These are phyloP conservation scores for Cabera pusaria DNA, from an alignment of 2,888 invertebrate species.

Conservation along the genomic window DNA sequence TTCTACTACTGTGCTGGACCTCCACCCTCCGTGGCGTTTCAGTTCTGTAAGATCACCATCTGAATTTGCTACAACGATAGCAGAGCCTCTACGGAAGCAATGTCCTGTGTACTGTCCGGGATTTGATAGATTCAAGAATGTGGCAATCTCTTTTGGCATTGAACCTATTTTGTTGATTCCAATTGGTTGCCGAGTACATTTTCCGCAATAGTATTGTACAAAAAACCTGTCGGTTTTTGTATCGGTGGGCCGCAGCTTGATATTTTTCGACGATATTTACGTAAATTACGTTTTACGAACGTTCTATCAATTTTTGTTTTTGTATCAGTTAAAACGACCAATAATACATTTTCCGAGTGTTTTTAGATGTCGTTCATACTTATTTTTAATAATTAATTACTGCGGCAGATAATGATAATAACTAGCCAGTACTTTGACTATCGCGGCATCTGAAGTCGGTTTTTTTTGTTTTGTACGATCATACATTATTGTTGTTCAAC, in stretches of 20 bases:
- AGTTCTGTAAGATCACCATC: no score
- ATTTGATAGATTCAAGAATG: constrained; percentile 18
- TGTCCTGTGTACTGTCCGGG: constrained; percentile 23
- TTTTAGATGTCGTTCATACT: constrained; percentile 20
- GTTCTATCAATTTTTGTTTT: constrained; percentile 25
- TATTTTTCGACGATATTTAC: constrained; percentile 24
- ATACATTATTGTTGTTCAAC: no score
- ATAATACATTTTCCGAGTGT: constrained; percentile 20
- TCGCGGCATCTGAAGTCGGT: no score
- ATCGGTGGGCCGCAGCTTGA: constrained; percentile 16
- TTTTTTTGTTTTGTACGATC: no score
- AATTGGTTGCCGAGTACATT: constrained; percentile 24
- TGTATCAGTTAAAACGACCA: constrained; percentile 15
- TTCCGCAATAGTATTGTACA: constrained; percentile 23
- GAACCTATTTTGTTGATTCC: constrained; percentile 25
- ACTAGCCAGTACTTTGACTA: no score
- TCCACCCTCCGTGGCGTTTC: no score
- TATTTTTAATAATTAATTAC: constrained; percentile 12
- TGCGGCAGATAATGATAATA: no score
- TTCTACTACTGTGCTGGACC: no score
- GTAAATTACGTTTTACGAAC: constrained; percentile 10
- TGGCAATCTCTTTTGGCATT: constrained; percentile 30
- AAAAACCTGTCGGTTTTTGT: constrained; percentile 26
- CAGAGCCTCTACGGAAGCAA: constrained; percentile 19
- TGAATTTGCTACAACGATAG: no score